These are phyloP conservation scores for Magallana nippona DNA, from an alignment of 2,888 invertebrate genomes.

Conservation along the genomic window DNA sequence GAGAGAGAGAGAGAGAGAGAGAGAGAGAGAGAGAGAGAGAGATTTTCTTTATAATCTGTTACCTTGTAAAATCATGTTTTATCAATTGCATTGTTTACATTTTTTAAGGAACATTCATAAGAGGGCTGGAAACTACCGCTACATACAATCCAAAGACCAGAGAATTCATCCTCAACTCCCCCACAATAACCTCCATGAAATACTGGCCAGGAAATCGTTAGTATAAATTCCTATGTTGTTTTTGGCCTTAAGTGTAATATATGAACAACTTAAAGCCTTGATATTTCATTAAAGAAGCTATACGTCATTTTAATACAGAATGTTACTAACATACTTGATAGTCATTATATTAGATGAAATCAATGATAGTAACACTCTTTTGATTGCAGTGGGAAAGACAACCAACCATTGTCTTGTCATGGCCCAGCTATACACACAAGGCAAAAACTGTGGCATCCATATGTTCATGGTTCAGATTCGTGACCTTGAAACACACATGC, in stretches of 20 bases:
- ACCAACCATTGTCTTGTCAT: slow-evolving; percentile 94
- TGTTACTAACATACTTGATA: too few species aligned
- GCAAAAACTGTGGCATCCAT: slow-evolving; percentile 92
- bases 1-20: not conserved
- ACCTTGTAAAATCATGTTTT: not conserved
- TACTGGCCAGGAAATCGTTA: slow-evolving; percentile 98
- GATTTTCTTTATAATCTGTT: not conserved
- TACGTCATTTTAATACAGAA: too few species aligned
- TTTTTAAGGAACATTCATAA: slow-evolving; percentile 88
- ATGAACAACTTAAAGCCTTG: too few species aligned
- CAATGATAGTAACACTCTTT: not conserved
- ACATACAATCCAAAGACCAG: slow-evolving; percentile 90
- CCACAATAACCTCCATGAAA: slow-evolving; percentile 93
- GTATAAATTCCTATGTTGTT: slow-evolving; percentile 77
- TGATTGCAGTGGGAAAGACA: slow-evolving; percentile 90
- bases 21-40: not conserved
- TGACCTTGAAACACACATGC: slow-evolving; percentile 91
- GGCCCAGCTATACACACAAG: slow-evolving; percentile 92
- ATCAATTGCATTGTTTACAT: not conserved
- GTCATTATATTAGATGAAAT: too few species aligned
- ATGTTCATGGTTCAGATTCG: slow-evolving; percentile 94
- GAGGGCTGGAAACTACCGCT: slow-evolving; percentile 95
- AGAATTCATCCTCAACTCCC: slow-evolving; percentile 93
- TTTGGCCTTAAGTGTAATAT: too few species aligned
- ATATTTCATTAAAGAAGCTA: too few species aligned